These are phyloP conservation scores for Synanthedon tipuliformis DNA, from an alignment of 2,888 invertebrate species.

Conservation along the genomic window DNA sequence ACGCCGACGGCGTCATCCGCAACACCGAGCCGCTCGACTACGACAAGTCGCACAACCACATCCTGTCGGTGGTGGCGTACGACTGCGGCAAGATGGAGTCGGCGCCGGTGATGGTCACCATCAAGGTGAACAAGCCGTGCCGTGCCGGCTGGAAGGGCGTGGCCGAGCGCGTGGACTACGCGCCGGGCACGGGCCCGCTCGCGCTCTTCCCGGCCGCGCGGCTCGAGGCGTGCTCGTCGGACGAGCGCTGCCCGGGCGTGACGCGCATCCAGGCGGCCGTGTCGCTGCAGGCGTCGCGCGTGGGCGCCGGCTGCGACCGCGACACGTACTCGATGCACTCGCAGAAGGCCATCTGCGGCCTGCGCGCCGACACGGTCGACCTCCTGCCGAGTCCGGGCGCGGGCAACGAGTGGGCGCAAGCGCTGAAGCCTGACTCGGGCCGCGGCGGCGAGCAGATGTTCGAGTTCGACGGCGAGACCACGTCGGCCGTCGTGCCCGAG, in stretches of 20 bases:
- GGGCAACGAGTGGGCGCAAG: constrained; percentile 84
- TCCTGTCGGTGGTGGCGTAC: constrained; percentile 94
- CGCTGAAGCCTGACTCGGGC: constrained; percentile 82
- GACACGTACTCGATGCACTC: constrained; percentile 91
- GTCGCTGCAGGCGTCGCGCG: constrained; percentile 82
- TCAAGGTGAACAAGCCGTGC: constrained; percentile 89
- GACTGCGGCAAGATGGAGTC: constrained; percentile 98
- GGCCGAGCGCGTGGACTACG: constrained; percentile 87
- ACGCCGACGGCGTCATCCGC: constrained; percentile 92
- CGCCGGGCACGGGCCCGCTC: constrained; percentile 83
- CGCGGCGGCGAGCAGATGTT: constrained; percentile 91
- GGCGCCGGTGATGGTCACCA: constrained; percentile 94
- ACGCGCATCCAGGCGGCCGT: constrained; percentile 74
- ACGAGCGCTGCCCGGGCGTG: constrained; percentile 83
- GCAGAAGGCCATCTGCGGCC: constrained; percentile 88
- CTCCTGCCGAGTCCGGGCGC: constrained; percentile 85
- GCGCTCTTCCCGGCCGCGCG: constrained; percentile 87
- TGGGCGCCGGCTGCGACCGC: constrained; percentile 94
- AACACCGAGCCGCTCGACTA: constrained; percentile 95
- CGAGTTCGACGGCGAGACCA: constrained; percentile 92
- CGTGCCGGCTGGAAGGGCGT: constrained; percentile 84
- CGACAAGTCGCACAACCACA: constrained; percentile 94
- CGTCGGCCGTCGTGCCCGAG: constrained; percentile 84
- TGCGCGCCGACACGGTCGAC: constrained; percentile 85
- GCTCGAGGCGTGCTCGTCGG: constrained; percentile 92